These are phyloP conservation scores for Orius laevigatus DNA, from an alignment of 1,140 invertebrate genomes.

Conservation along the genomic window DNA sequence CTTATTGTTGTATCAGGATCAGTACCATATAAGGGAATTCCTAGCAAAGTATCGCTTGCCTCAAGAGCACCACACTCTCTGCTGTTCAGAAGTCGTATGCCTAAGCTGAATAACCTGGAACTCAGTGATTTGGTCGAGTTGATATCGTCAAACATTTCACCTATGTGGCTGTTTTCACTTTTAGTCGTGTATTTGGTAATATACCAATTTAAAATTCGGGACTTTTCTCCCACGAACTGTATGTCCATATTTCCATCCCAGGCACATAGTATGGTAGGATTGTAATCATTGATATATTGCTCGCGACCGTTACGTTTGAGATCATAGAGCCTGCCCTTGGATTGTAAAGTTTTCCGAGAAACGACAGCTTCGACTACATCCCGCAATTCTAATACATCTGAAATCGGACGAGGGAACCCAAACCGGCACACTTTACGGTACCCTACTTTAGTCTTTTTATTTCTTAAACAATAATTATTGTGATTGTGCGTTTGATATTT, in stretches of 20 bases:
- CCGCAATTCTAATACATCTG: constrained; percentile 19
- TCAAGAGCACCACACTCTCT: constrained; percentile 21
- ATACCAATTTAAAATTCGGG: constrained; percentile 16
- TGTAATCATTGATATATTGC: constrained; percentile 18
- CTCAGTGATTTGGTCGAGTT: constrained; percentile 18
- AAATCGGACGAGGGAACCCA: constrained; percentile 21
- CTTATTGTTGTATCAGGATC: constrained; percentile 20
- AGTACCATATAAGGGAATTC: constrained; percentile 18
- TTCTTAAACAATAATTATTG: constrained; percentile 21
- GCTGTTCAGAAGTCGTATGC: constrained; percentile 17
- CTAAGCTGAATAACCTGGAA: constrained; percentile 18
- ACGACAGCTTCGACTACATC: constrained; percentile 20
- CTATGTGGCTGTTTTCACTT: constrained; percentile 16
- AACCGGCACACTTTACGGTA: constrained; percentile 20
- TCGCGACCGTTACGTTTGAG: constrained; percentile 21
- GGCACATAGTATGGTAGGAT: constrained; percentile 17
- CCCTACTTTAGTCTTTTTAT: constrained; percentile 19
- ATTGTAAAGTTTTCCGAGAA: constrained; percentile 20
- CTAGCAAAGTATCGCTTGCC: constrained; percentile 19
- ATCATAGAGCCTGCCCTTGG: constrained; percentile 23
- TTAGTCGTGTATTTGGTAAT: constrained; percentile 22
- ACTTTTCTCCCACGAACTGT: constrained; percentile 19
- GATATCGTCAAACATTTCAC: constrained; percentile 17
- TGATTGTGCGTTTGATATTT: constrained; percentile 21
- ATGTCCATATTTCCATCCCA: constrained; percentile 22